phyloP scores from a whole-genome alignment of 1,140 invertebrate species.

The Brachionus paranguensis region DNA sequence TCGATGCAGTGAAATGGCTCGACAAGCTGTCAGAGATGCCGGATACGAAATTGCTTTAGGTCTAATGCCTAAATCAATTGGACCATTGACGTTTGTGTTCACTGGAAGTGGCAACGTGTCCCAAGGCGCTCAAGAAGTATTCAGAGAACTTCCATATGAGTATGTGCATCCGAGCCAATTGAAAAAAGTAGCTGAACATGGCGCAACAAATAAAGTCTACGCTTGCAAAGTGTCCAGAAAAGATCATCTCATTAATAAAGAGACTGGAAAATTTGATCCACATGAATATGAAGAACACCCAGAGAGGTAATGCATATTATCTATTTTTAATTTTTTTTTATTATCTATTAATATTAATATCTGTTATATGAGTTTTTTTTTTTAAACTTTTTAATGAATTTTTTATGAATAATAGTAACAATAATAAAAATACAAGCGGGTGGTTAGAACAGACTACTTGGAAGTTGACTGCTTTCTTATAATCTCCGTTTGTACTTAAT shows the following conservation, averaged over 20 bases:
- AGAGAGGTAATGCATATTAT: conserved; percentile 55
- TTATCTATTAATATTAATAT: neutral
- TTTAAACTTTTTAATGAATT: neutral
- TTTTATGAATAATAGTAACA: too few relatives aligned
- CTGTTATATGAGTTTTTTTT: neutral
- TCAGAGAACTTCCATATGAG: conserved; percentile 92
- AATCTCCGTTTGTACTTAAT: too few relatives aligned
- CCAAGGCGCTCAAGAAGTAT: conserved; percentile 90
- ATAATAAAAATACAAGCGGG: too few relatives aligned
- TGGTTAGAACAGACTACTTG: too few relatives aligned
- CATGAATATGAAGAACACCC: conserved; percentile 87
- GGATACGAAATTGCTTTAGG: conserved; percentile 96
- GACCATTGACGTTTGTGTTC: conserved; percentile 40
- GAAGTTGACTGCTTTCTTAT: too few relatives aligned
- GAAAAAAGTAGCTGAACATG: conserved; percentile 88
- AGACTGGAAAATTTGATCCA: conserved; percentile 75
- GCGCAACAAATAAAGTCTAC: conserved; percentile 86
- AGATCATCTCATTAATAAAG: conserved; percentile 84
- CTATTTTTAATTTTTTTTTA: neutral
- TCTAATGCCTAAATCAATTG: conserved; percentile 94
- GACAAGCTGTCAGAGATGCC: conserved; percentile 89
- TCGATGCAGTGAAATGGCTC: conserved; percentile 89
- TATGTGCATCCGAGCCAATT: conserved; percentile 91
- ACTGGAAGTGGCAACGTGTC: conserved; percentile 60
- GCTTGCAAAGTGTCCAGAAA: conserved; percentile 81